Base-by-base conservation (phyloP, 2,888 invertebrate genomes). In the Lasioglossum lativentre region DNA sequence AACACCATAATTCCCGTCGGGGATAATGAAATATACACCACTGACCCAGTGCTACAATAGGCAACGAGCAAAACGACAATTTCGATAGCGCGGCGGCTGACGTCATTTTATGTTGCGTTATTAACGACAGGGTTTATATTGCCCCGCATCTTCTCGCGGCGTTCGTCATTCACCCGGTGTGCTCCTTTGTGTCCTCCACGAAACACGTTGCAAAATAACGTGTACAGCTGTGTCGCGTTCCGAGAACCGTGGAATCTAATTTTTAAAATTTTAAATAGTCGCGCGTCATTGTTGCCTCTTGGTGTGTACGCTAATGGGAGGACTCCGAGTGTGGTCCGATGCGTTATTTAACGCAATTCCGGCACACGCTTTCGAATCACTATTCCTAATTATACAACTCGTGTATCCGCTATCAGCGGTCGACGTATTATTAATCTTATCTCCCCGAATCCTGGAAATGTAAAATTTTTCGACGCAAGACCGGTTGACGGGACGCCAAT, bases 21-120 rank as follows among this genome's bases (percentile, higher is more conserved):
- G 81, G 83, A 79, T 87, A 83, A 83, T 82, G 79, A 79, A 68
- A 78, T 83, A 40, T 68, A 70, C 80, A 74, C 80, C 73, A 74
- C 74, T 85, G 86, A 79, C 86, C 81, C 63, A 86, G 85, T 84
- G 75, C 38, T 71, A 75, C 27, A 72, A 68, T 40, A 66, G 27
- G 56, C 23, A 30, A 40, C 78, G 82, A 75, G 75, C 47, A 78
- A 78, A 84, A 71, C 72, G 79, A 68, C 72, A 70, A 74, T 83
- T 76, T 85, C 45, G 52, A 79, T 83, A 76, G 75, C 34, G 47
- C 73, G 59, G 59, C 79, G 70, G 47, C 79, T 75, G 75, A 23
- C 45, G 52, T 82, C 68, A 40, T 40, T 84, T 45, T 47, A 56
- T 66, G 72, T 75, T 16, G 75, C 30, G 45, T 80, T 80, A 75